These are phyloP conservation scores for Microctenopoma stevenorrisi DNA, from an alignment of 2,797 vertebrate species.

Conservation along the genomic window DNA sequence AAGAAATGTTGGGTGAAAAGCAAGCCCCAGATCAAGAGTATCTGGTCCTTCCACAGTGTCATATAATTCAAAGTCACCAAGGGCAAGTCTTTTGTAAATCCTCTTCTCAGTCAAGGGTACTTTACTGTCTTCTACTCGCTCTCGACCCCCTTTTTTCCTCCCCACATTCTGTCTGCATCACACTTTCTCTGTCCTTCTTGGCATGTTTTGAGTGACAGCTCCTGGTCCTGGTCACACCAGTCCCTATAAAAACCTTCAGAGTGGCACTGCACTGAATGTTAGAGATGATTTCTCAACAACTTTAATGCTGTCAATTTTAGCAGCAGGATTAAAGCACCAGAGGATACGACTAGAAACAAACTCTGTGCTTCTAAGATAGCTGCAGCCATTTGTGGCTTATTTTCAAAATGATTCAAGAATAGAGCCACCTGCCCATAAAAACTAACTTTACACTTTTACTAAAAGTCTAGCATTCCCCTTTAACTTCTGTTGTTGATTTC, in stretches of 20 bases:
- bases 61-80: constrained; percentile 63
- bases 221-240: constrained; percentile 11
- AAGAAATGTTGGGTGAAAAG: constrained; percentile 12
- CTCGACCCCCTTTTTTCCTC: constrained; percentile 1
- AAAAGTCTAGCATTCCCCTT: neutral
- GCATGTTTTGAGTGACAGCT: constrained; percentile 25
- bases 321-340: constrained; percentile 8
- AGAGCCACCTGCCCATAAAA: neutral
- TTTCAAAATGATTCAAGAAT: constrained; percentile 3
- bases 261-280: neutral
- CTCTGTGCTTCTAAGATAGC: neutral
- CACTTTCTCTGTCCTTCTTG: constrained; percentile 45
- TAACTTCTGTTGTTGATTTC: neutral
- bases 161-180: constrained; percentile 17
- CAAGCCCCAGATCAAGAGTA: constrained; percentile 41
- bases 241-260: neutral
- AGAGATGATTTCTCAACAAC: constrained; percentile 10
- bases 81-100: constrained; percentile 65
- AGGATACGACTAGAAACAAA: neutral
- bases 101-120: constrained; percentile 52
- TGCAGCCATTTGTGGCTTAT: neutral
- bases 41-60: constrained; percentile 40
- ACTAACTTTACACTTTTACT: neutral
- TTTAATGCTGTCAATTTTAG: constrained; percentile 16
- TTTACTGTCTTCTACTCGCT: constrained; percentile 32